Evolutionary conservation across 2,888 invertebrate genomes (phyloP).

Genomic region (Cantharis flavilabris): DNA sequence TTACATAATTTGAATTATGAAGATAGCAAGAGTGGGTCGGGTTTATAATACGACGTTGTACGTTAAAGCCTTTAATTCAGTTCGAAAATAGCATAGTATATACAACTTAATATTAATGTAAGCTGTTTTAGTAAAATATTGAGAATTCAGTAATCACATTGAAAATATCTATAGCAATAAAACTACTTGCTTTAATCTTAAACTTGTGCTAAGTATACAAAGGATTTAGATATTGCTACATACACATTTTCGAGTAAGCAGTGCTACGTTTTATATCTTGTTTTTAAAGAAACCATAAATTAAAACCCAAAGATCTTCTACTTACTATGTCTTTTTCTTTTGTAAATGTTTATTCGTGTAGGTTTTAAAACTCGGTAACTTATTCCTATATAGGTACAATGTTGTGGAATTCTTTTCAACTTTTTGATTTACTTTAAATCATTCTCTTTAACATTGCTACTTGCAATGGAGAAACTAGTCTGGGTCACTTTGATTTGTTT

Average conservation of each 20-base stretch:
- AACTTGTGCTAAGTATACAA: not conserved
- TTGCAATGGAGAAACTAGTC: too few species aligned
- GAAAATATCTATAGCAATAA: not conserved
- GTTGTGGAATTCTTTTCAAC: too few species aligned
- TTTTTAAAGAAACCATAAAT: not conserved
- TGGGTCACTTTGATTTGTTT: too few species aligned
- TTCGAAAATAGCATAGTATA: not conserved
- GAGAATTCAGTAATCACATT: not conserved
- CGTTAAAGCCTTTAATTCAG: not conserved
- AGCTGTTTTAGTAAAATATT: not conserved
- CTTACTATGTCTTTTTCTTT: not conserved
- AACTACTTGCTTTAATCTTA: not conserved
- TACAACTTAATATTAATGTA: not conserved
- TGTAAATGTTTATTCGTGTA: not conserved
- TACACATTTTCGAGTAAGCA: not conserved
- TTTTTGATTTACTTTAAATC: too few species aligned
- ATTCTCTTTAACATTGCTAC: too few species aligned
- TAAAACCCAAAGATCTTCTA: not conserved
- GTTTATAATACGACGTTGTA: not conserved
- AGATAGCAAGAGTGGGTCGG: not conserved
- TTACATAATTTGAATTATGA: not conserved
- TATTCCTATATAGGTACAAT: too few species aligned
- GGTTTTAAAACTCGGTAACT: not conserved
- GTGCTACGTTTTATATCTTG: not conserved
- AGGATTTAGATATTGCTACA: not conserved